These are phyloP conservation scores for Heliangelus exortis DNA, from an alignment of 2,797 vertebrate genomes.

Conservation along the genomic window DNA sequence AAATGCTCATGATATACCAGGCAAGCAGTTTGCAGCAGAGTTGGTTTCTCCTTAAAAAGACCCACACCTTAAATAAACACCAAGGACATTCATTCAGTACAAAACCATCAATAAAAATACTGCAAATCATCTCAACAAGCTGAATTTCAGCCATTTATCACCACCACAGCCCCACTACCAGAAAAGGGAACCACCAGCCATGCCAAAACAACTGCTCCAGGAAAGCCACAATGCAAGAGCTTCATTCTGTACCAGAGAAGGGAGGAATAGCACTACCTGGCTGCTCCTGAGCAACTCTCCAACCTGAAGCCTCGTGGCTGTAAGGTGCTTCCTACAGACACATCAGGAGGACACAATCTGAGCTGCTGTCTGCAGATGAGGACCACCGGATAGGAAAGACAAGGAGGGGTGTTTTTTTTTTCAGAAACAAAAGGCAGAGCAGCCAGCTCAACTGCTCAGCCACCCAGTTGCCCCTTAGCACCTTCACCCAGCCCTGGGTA, in stretches of 20 bases:
- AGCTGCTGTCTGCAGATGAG: not conserved
- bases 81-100: not conserved
- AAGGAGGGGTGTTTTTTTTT: not conserved
- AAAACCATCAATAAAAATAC: not conserved
- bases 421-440: not conserved
- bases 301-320: not conserved
- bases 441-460: not conserved
- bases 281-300: not conserved
- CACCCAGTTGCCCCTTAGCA: rapidly evolving
- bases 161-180: not conserved
- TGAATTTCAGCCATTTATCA: not conserved
- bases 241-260: not conserved
- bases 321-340: not conserved
- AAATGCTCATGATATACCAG: not conserved
- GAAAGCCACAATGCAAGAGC: not conserved
- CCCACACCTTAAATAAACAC: not conserved
- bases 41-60: not conserved
- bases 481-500: not conserved
- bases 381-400: not conserved
- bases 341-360: rapidly evolving
- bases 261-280: not conserved
- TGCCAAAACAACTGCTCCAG: not conserved
- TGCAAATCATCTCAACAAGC: not conserved
- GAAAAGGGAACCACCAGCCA: not conserved
- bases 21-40: not conserved